Evolutionary conservation across 2,113 vertebrate genomes (phyloP).

Genomic region (Pogona vitticeps): DNA sequence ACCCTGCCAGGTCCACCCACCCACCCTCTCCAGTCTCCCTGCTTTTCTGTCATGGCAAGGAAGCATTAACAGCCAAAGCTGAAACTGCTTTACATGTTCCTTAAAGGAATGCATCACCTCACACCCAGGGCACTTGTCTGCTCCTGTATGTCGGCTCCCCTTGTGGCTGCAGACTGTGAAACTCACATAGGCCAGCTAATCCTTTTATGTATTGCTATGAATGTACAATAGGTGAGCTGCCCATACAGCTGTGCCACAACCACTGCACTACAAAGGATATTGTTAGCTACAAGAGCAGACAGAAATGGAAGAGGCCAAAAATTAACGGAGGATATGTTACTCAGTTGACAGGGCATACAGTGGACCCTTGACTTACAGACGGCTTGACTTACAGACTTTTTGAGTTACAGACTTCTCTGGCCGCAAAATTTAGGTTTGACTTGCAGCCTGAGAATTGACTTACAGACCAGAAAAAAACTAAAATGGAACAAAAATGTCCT

Average conservation of each 20-base stretch:
- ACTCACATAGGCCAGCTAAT: neutral
- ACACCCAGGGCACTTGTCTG: neutral
- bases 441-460: too few relatives aligned
- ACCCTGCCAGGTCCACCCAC: too few relatives aligned
- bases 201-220: neutral
- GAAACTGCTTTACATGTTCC: neutral
- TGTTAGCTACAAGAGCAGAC: neutral
- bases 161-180: neutral
- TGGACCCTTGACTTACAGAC: too few relatives aligned
- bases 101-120: neutral
- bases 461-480: too few relatives aligned
- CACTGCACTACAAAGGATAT: neutral
- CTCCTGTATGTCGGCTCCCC: neutral
- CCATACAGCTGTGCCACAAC: neutral
- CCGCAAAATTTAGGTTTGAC: too few relatives aligned
- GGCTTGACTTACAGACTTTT: too few relatives aligned
- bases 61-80: too few relatives aligned
- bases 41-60: neutral
- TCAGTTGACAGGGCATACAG: neutral
- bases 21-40: too few relatives aligned
- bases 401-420: too few relatives aligned
- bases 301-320: neutral
- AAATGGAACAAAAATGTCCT: too few relatives aligned
- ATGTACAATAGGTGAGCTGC: neutral
- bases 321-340: neutral